These are phyloP conservation scores for Oeneis ivallda DNA, from an alignment of 2,888 invertebrate genomes.

Conservation along the genomic window DNA sequence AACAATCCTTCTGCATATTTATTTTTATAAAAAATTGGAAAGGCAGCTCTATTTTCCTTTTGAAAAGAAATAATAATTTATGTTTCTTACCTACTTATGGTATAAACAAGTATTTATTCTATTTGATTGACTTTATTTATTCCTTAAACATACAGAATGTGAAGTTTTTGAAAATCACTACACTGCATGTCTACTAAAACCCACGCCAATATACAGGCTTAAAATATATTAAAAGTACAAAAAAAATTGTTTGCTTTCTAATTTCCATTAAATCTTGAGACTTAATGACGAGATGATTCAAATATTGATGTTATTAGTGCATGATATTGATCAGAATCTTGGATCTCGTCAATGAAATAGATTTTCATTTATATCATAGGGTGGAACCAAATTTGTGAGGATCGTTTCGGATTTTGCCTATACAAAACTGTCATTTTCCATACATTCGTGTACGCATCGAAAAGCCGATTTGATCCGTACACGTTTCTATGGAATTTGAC, in stretches of 20 bases:
- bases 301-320: no score
- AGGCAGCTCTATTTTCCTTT: not conserved
- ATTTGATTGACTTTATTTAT: not conserved
- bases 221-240: no score
- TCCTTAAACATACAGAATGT: not conserved
- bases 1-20: not conserved
- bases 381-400: no score
- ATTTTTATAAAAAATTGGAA: not conserved
- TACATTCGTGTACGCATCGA: no score
- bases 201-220: no score
- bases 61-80: not conserved
- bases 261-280: not conserved
- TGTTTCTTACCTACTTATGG: not conserved
- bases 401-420: no score
- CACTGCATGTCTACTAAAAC: not conserved
- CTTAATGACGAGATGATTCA: not conserved
- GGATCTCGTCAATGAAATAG: no score
- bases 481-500: no score
- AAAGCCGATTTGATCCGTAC: no score
- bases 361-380: no score
- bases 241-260: not conserved
- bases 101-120: not conserved
- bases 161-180: not conserved
- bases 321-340: no score
- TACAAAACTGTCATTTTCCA: no score